Evolutionary conservation across 2,888 invertebrate genomes (phyloP).

Genomic region (Andricus quercusramuli): DNA sequence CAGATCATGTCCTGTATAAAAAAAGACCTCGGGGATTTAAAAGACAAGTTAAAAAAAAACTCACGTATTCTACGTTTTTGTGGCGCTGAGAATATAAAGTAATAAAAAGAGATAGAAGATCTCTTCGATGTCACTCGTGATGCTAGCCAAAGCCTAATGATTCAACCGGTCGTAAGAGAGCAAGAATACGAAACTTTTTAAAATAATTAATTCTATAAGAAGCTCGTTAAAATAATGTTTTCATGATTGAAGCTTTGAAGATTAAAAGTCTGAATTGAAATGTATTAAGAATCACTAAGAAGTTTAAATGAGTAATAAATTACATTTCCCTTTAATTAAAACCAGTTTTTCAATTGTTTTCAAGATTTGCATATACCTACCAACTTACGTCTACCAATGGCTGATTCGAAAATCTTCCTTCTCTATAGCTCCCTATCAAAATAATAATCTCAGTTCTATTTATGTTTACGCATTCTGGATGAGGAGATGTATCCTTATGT

Average conservation of each 20-base stretch:
- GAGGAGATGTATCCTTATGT: background rate
- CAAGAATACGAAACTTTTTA: slow-evolving; percentile 58
- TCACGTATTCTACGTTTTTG: background rate
- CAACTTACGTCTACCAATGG: too few species aligned
- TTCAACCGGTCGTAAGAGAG: slow-evolving; percentile 69
- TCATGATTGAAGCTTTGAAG: background rate
- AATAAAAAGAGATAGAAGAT: slow-evolving; percentile 47
- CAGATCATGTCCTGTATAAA: slow-evolving; percentile 4
- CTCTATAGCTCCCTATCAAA: background rate
- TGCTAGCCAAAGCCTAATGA: slow-evolving; percentile 68
- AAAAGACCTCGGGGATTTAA: background rate
- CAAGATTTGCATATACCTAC: too few species aligned
- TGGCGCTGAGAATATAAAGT: background rate
- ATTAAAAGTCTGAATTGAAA: too few species aligned
- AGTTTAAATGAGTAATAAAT: too few species aligned
- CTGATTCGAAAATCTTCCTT: too few species aligned
- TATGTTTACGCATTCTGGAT: background rate
- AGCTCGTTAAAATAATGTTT: background rate
- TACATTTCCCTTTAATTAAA: too few species aligned
- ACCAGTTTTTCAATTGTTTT: too few species aligned
- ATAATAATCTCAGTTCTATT: background rate
- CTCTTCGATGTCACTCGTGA: slow-evolving; percentile 67
- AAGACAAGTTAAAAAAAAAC: background rate
- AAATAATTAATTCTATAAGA: background rate
- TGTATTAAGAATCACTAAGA: too few species aligned